Conservation (phyloP, 2,888 invertebrate genomes). For the Tanytarsus gracilentus region DNA sequence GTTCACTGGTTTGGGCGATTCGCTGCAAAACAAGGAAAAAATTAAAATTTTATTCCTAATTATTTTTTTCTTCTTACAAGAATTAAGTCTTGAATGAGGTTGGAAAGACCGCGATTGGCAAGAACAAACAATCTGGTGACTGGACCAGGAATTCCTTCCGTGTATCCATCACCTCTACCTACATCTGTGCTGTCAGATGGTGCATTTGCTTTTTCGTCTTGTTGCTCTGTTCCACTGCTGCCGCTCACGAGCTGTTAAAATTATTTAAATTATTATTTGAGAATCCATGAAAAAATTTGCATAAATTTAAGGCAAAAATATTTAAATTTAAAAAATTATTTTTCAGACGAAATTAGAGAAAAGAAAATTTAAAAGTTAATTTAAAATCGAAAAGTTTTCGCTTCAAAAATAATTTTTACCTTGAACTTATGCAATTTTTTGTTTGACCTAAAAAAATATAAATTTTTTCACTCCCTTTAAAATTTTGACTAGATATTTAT, state of each 20-base stretch:
- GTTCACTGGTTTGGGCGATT: constrained; percentile 80
- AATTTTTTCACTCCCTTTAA: too few species aligned
- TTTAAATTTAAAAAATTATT: too few species aligned
- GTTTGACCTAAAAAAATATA: too few species aligned
- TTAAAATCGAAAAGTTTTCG: too few species aligned
- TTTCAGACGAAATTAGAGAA: too few species aligned
- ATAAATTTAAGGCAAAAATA: not conserved
- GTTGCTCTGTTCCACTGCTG: constrained; percentile 56
- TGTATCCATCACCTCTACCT: constrained; percentile 57
- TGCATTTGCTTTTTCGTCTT: constrained; percentile 49
- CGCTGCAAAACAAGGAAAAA: constrained; percentile 47
- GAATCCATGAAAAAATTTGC: not conserved
- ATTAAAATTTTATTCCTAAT: constrained; percentile 18
- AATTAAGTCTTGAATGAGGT: constrained; percentile 79
- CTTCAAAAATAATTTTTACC: too few species aligned
- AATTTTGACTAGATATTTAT: too few species aligned
- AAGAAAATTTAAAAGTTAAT: too few species aligned
- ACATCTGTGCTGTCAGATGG: constrained; percentile 47
- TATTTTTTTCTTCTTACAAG: constrained; percentile 50
- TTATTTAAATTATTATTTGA: not conserved
- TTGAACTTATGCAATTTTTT: too few species aligned
- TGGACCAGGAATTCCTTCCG: constrained; percentile 79
- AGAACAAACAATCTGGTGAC: constrained; percentile 78
- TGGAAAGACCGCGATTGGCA: constrained; percentile 78
- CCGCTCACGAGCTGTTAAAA: constrained; percentile 67